Evolutionary conservation across 2,113 vertebrate genomes (phyloP).

Genomic region (Larimichthys polyactis): DNA sequence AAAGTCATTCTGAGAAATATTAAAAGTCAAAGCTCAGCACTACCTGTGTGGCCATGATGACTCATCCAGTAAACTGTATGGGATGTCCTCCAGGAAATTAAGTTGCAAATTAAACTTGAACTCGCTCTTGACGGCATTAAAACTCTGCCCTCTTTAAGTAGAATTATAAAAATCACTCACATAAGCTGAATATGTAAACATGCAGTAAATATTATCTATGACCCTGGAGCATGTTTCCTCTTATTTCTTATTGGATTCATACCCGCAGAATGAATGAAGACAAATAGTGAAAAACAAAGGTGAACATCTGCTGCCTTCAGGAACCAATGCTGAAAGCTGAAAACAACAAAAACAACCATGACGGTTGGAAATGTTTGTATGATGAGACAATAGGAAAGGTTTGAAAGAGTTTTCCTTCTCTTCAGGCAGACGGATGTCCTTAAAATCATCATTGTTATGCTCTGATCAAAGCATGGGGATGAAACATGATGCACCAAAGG

Average conservation of each 20-base stretch:
- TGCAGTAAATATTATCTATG: background rate
- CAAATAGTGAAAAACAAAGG: background rate
- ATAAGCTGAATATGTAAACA: background rate
- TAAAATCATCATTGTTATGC: background rate
- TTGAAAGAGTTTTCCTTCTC: background rate
- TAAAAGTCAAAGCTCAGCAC: conserved; percentile 21
- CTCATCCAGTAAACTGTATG: conserved; percentile 49
- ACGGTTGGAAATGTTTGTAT: background rate
- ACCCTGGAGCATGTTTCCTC: conserved; percentile 2
- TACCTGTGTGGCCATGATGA: conserved; percentile 39
- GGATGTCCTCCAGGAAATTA: conserved; percentile 45
- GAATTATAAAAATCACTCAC: background rate
- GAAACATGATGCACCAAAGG: conserved; percentile 3
- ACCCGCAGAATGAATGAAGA: background rate
- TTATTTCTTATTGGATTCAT: background rate
- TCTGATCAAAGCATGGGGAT: background rate
- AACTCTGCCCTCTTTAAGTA: background rate
- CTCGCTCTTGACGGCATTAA: background rate
- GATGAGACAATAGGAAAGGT: background rate
- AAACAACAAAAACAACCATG: background rate
- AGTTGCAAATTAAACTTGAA: background rate
- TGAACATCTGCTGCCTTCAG: background rate
- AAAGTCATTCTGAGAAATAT: conserved; percentile 30
- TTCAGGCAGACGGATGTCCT: background rate
- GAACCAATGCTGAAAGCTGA: background rate